Conservation (phyloP, 2,888 invertebrate genomes). For the Osedax frankpressi region DNA sequence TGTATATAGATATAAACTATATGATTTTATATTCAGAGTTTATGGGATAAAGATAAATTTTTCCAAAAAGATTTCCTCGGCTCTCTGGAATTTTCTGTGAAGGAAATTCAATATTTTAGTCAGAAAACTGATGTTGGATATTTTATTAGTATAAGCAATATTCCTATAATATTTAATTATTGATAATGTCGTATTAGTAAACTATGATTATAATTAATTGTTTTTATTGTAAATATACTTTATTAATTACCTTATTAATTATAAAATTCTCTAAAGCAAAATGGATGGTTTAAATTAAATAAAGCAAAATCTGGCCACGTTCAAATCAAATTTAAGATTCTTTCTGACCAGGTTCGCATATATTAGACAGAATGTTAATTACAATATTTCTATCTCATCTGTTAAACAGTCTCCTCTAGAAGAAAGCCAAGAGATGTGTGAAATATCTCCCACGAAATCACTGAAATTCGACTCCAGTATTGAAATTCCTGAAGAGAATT, state of each 20-base stretch:
- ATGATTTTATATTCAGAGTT: slow-evolving; percentile 36
- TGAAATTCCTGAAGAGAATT: too few relatives aligned
- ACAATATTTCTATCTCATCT: too few relatives aligned
- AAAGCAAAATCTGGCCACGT: slow-evolving; percentile 49
- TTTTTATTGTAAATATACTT: too few relatives aligned
- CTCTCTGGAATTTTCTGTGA: slow-evolving; percentile 47
- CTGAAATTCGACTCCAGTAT: too few relatives aligned
- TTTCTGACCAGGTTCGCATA: slow-evolving; percentile 23
- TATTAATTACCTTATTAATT: too few relatives aligned
- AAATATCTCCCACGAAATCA: too few relatives aligned
- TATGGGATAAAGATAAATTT: slow-evolving; percentile 52
- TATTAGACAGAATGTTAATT: too few relatives aligned
- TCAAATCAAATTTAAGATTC: slow-evolving; percentile 48
- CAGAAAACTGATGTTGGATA: slow-evolving; percentile 19
- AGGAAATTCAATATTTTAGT: slow-evolving; percentile 49
- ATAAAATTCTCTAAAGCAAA: slow-evolving; percentile 16
- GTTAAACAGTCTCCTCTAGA: too few relatives aligned
- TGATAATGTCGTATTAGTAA: too few relatives aligned
- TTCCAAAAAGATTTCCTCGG: slow-evolving; percentile 52
- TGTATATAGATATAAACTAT: not conserved
- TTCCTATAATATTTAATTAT: too few relatives aligned
- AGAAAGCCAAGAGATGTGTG: too few relatives aligned
- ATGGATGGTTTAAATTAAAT: slow-evolving; percentile 46
- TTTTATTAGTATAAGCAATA: not conserved
- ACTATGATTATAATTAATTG: too few relatives aligned